A percentile compares a stretch with the other conserved stretches of the same genome.
phyloP scores from a whole-genome alignment of 2,888 invertebrate genomes.

The Taenaris catops region DNA sequence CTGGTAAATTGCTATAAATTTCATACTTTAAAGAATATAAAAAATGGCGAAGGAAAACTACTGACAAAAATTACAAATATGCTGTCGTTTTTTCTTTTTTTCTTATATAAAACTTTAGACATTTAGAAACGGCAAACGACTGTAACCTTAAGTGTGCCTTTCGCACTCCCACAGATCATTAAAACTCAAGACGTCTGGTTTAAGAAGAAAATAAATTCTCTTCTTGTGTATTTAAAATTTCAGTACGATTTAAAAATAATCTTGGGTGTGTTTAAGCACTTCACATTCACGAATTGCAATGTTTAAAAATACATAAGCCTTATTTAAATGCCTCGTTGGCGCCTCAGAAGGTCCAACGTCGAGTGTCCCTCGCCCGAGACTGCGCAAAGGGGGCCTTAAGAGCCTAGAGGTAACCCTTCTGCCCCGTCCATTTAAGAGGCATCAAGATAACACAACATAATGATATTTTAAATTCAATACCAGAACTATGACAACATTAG shows the following conservation, averaged over 20 bases:
- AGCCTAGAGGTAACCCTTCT: slow-evolving; percentile 33
- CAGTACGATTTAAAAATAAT: slow-evolving; percentile 6
- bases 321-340: slow-evolving; percentile 35
- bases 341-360: slow-evolving; percentile 39
- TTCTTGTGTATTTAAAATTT: slow-evolving; percentile 8
- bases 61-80: no score
- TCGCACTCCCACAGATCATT: slow-evolving; percentile 8
- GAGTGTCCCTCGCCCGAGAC: slow-evolving; percentile 42
- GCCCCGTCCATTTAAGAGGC: slow-evolving; percentile 37
- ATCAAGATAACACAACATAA: slow-evolving; percentile 23
- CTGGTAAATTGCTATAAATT: no score
- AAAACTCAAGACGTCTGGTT: slow-evolving; percentile 13
- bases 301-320: slow-evolving; percentile 23
- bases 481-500: no score
- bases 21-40: no score
- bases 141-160: slow-evolving; percentile 7
- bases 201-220: slow-evolving; percentile 6
- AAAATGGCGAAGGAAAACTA: no score
- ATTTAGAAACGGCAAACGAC: slow-evolving; percentile 9
- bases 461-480: slow-evolving; percentile 23
- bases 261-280: slow-evolving; percentile 8
- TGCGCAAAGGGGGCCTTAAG: slow-evolving; percentile 32
- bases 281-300: slow-evolving; percentile 12
- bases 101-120: slow-evolving; percentile 5
- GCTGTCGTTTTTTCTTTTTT: no score